Evolutionary conservation across 92 coral and sea anemone genomes (phyloP).

Genomic region (Zoanthus solanderi): DNA sequence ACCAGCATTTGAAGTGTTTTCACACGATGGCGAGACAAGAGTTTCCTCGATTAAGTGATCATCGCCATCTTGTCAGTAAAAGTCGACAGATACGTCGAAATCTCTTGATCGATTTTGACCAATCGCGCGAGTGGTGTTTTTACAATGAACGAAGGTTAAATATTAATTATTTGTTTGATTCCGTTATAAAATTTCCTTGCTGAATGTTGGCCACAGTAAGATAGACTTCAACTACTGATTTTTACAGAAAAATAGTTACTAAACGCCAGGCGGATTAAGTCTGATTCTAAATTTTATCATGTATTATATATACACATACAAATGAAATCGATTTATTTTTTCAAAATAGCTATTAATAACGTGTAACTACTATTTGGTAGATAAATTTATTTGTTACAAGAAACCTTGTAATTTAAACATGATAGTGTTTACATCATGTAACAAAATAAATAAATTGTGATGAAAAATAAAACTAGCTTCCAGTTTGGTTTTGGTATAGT

Average conservation of each 20-base stretch:
- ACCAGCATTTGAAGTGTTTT: too few species aligned
- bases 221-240: background rate
- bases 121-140: too few species aligned
- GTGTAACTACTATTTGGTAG: background rate
- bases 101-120: too few species aligned
- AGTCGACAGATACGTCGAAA: too few species aligned
- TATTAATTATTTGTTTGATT: too few species aligned
- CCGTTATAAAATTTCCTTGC: too few species aligned
- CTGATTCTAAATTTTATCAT: background rate
- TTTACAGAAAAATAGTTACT: background rate
- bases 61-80: too few species aligned
- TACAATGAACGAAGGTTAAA: too few species aligned
- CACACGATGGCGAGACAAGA: too few species aligned
- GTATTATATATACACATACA: slow-evolving; percentile 27
- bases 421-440: slow-evolving; percentile 1
- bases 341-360: slow-evolving; percentile 19
- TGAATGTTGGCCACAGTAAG: background rate
- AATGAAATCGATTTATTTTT: slow-evolving; percentile 32
- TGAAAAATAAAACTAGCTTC: background rate
- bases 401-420: slow-evolving; percentile 4
- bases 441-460: slow-evolving; percentile 7
- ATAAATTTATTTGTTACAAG: background rate
- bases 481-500: background rate
- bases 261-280: background rate
- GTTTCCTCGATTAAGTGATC: too few species aligned